A percentile compares a stretch with the other conserved stretches of the same genome.
Evolutionary conservation across 2,113 vertebrate species (phyloP).

Genomic region (Gallinago paraguaiae): DNA sequence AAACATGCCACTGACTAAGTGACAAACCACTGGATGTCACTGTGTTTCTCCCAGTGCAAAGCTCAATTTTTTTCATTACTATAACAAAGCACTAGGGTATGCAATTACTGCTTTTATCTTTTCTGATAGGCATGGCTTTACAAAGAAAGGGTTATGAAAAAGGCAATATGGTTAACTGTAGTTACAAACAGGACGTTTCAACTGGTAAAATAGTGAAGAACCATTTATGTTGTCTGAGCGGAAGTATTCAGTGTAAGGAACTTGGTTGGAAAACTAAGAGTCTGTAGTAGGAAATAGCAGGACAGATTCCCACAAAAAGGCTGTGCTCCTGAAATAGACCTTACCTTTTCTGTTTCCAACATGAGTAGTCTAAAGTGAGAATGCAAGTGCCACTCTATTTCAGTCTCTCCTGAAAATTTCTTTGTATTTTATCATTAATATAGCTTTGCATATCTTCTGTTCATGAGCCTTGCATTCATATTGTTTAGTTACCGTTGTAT

Average conservation of each 20-base stretch:
- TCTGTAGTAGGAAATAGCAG: neutral
- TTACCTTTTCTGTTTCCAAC: neutral
- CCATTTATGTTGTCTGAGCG: accelerated
- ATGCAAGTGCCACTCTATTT: neutral
- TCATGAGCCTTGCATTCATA: neutral
- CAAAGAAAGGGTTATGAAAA: neutral
- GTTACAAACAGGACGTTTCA: neutral
- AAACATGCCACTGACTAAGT: neutral
- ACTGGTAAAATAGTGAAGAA: neutral
- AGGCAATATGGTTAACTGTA: neutral
- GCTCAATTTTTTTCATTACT: neutral
- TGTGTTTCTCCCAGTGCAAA: neutral
- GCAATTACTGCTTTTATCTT: neutral
- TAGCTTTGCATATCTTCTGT: neutral
- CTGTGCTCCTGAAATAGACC: neutral
- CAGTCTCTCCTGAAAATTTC: neutral
- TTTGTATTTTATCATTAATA: neutral
- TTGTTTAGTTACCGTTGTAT: neutral
- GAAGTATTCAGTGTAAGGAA: accelerated
- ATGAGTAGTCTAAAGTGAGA: neutral
- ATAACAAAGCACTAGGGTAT: neutral
- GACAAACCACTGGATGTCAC: neutral
- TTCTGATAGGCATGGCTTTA: accelerated
- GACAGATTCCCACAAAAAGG: neutral
- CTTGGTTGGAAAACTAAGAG: neutral